Base-by-base conservation (phyloP, 1,140 invertebrate genomes). In the Caenorhabditis briggsae region DNA sequence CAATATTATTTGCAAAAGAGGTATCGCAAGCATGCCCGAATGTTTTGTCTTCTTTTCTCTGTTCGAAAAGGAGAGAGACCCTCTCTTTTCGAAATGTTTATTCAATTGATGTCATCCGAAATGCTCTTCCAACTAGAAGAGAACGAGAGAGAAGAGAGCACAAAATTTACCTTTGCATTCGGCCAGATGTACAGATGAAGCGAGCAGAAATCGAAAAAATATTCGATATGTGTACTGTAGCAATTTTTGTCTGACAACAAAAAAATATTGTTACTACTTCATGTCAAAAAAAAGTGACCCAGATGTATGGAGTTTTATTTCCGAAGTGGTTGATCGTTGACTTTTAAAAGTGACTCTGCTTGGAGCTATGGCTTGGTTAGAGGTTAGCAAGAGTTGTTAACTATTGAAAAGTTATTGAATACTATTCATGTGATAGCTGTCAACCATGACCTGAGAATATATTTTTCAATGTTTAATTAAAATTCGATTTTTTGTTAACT, bases 131-230 rank as follows among this genome's bases (percentile, higher is more conserved):
- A 33, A 33, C 33, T 33, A 33, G 33, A 33, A 33, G 33, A 33
- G 33, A 33, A 33, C 3, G 33, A 33, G 33, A 33, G 59, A 64
- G 9, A 9, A 23, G 25, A 33, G 41, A 70, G 64, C 64, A 70
- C 64, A 70, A 43, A 70, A 70, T 70, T 70, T 70, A 70, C 33
- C 64, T 70, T 78, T 78, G 70, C 70, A 50, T 78, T 78, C 70
- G n/a, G 70, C 43, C 11, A 53, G 70, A 78, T 78, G 70, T 78
- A 23, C n/a, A 78, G 59, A 58, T 58, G 56, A 58, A 58, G n/a
- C 59, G 20, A 61, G 59, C 59, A 61, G 25, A 61, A 33, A 61
- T 61, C 59, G 59, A 61, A 25, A 33, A 61, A 61, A 25, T 33
- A 25, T 61, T 11, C 9, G 25, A 11, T 61, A 33, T 33, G 12